These are phyloP conservation scores for Notodonta ziczac DNA, from an alignment of 2,888 invertebrate genomes.

Conservation along the genomic window DNA sequence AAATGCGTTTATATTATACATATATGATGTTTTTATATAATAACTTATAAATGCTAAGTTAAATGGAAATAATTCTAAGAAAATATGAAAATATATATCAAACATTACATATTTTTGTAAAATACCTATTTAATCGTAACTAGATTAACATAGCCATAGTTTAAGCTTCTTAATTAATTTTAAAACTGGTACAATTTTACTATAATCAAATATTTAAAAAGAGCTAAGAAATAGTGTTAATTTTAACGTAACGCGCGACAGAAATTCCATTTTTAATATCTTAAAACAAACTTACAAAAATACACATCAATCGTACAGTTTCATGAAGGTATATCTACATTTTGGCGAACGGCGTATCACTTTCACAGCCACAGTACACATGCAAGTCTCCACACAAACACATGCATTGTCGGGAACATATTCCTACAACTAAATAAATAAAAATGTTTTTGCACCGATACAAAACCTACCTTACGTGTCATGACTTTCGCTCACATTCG, in stretches of 20 bases:
- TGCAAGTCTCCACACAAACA: constrained; percentile 31
- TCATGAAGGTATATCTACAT: constrained; percentile 19
- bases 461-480: constrained; percentile 47
- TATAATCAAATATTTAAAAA: background rate
- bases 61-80: background rate
- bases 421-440: constrained; percentile 36
- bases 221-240: background rate
- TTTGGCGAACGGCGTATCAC: constrained; percentile 50
- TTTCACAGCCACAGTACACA: constrained; percentile 62
- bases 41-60: constrained; percentile 1
- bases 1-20: background rate
- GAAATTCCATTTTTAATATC: constrained; percentile 3
- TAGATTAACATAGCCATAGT: constrained; percentile 5
- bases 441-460: constrained; percentile 9
- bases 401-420: constrained; percentile 22
- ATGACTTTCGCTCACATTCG: constrained; percentile 60
- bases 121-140: background rate
- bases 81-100: background rate
- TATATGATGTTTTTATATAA: background rate
- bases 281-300: constrained; percentile 5
- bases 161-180: background rate
- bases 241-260: background rate
- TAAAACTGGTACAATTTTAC: constrained; percentile 1
- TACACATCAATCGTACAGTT: background rate
- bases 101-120: too few species aligned